Conservation (phyloP, 2,113 vertebrate genomes). For the Trachemys scripta region DNA sequence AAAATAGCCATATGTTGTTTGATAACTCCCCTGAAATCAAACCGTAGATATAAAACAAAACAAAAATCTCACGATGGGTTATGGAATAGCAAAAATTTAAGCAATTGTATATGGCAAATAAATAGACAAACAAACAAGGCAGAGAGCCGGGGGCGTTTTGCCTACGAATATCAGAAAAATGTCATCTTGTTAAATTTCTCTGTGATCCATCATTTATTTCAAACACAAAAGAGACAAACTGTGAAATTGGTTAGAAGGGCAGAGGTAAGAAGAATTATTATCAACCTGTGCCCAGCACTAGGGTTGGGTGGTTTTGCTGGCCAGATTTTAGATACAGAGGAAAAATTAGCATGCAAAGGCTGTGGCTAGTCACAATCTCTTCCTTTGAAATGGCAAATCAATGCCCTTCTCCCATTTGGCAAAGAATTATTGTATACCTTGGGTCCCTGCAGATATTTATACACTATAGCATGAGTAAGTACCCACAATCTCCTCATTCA, state of each 20-base stretch:
- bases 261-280: accelerated
- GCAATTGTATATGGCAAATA: not conserved
- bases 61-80: not conserved
- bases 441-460: not conserved
- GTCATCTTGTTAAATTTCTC: not conserved
- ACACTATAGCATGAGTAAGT: not conserved
- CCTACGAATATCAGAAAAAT: not conserved
- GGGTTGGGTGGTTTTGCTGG: not conserved
- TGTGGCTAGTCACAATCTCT: not conserved
- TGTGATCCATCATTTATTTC: not conserved
- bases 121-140: not conserved
- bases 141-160: not conserved
- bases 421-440: not conserved
- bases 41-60: not conserved
- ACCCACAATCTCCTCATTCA: not conserved
- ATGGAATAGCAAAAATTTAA: not conserved
- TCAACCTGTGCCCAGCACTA: not conserved
- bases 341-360: not conserved
- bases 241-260: accelerated
- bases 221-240: not conserved
- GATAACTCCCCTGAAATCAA: not conserved
- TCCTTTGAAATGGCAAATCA: not conserved
- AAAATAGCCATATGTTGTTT: not conserved
- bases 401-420: not conserved
- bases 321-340: not conserved